These are phyloP conservation scores for Nemotelus nigrinus DNA, from an alignment of 2,888 invertebrate species.

Conservation along the genomic window DNA sequence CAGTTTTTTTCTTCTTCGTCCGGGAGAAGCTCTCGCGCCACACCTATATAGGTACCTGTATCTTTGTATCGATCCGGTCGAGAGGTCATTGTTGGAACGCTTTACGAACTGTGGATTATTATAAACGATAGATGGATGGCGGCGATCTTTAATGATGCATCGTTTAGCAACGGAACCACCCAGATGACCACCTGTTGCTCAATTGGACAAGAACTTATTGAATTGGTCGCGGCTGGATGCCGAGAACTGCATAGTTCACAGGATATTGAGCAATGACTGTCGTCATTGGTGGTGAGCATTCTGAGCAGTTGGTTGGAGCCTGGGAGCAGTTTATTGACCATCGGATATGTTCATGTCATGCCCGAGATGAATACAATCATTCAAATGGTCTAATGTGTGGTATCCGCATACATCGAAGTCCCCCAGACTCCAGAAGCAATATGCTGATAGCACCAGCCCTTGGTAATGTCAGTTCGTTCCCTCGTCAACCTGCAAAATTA, in stretches of 20 bases:
- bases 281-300: background rate
- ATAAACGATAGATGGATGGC: constrained; percentile 21
- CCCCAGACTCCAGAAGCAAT: too few species aligned
- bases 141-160: constrained; percentile 35
- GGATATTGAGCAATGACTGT: background rate
- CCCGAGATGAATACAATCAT: background rate
- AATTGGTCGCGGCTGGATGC: constrained; percentile 7
- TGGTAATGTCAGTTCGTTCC: background rate
- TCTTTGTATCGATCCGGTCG: background rate
- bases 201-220: constrained; percentile 44
- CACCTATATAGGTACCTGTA: constrained; percentile 15
- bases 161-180: constrained; percentile 45
- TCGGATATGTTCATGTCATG: background rate
- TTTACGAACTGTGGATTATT: background rate
- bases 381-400: too few species aligned
- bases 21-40: constrained; percentile 4
- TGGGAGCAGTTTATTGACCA: too few species aligned
- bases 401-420: too few species aligned
- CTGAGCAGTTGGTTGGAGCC: too few species aligned
- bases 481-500: background rate
- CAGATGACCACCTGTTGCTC: constrained; percentile 49
- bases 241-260: constrained; percentile 15
- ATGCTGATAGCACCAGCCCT: background rate
- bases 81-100: background rate
- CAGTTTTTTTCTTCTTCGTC: background rate